Percentiles rank a stretch among this genome's conserved stretches.
Conservation (phyloP, 2,113 vertebrate species). For the Arvicanthis niloticus region DNA sequence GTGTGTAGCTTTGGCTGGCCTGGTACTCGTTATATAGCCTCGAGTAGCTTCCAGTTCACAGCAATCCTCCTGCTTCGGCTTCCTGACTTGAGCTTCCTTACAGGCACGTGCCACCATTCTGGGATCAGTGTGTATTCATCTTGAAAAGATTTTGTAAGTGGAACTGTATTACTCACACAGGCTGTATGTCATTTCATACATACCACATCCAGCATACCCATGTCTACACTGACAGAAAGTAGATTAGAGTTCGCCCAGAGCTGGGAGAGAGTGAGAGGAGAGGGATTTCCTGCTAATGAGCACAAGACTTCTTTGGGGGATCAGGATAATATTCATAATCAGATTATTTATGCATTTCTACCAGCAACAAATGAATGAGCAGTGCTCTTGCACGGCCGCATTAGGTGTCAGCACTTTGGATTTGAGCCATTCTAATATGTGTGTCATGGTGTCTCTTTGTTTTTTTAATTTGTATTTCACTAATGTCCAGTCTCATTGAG, state of each 20-base stretch:
- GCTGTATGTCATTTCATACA: not conserved
- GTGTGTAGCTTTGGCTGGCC: not conserved
- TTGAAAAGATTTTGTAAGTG: slow-evolving; percentile 12
- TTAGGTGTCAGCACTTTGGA: not conserved
- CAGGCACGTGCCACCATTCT: not conserved
- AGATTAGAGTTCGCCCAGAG: slow-evolving; percentile 26
- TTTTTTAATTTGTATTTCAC: slow-evolving; percentile 39
- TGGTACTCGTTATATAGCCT: not conserved
- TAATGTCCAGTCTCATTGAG: not conserved
- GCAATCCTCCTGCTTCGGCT: not conserved
- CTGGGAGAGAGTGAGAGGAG: not conserved
- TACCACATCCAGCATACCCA: not conserved
- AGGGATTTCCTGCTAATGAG: slow-evolving; percentile 41
- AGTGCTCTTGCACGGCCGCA: not conserved
- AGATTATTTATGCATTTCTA: slow-evolving; percentile 47
- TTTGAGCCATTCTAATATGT: slow-evolving; percentile 34
- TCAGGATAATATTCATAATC: slow-evolving; percentile 45
- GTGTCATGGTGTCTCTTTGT: not conserved
- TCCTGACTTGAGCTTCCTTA: not conserved
- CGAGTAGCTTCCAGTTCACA: not conserved
- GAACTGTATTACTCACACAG: not conserved
- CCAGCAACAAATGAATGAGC: slow-evolving; percentile 26
- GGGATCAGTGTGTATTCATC: not conserved
- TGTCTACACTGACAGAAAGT: slow-evolving; percentile 1
- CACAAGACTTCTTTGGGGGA: slow-evolving; percentile 43